Percentiles rank a stretch among this genome's conserved stretches.
Conservation (phyloP, 2,113 vertebrate genomes). For the Cyanocitta stelleri region DNA sequence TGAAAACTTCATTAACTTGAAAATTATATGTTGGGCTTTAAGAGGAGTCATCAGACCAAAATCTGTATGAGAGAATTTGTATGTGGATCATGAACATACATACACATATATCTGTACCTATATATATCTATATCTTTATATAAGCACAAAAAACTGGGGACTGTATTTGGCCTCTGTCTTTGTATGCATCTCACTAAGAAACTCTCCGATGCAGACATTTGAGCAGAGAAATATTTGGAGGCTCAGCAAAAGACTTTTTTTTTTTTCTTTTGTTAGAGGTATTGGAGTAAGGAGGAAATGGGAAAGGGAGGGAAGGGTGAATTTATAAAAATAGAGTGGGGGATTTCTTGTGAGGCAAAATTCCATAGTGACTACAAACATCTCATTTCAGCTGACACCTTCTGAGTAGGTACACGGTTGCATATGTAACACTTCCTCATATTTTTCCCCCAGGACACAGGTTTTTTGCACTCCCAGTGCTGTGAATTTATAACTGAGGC, state of each 20-base stretch:
- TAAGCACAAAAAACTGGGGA: background rate
- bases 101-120: background rate
- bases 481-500: constrained; percentile 34
- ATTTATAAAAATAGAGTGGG: background rate
- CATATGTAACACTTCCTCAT: constrained; percentile 3
- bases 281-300: background rate
- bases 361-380: background rate
- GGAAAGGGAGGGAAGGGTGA: background rate
- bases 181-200: background rate
- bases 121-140: background rate
- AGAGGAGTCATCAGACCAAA: background rate
- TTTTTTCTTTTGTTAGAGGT: background rate
- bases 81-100: background rate
- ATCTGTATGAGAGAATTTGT: background rate
- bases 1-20: background rate
- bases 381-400: constrained; percentile 18
- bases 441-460: background rate
- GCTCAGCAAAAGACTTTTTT: background rate
- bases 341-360: background rate
- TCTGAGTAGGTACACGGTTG: background rate
- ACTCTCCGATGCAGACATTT: background rate
- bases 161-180: background rate
- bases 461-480: constrained; percentile 29
- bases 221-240: background rate
- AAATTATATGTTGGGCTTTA: background rate